Base-by-base conservation (phyloP, 2,113 vertebrate species). In the Plestiodon gilberti region DNA sequence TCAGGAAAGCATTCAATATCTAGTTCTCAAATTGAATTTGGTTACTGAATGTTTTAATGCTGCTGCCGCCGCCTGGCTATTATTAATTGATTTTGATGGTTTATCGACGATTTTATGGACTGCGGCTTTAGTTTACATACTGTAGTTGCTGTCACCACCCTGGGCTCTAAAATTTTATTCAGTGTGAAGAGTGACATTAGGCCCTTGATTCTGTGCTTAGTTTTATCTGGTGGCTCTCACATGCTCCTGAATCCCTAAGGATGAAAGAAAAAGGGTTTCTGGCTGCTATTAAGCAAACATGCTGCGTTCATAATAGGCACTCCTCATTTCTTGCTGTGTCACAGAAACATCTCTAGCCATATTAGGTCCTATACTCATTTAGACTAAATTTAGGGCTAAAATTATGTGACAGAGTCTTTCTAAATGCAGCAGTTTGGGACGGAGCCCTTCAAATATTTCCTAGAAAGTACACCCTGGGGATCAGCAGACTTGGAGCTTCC, bases 381-480 rank as follows among this genome's bases (percentile, higher is more conserved):
- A 3, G 1, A 25, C 91, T 6, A 2, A 71, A 35, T 59, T 71
- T 86, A 65, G 2, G 25, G 57, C 78, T 30, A 35, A 22, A 67
- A 30, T 35, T 82, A 0, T 38, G 48, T 55, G 25, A 82, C 38
- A 4, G 11, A 61, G 35, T 30, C 43, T 84, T 85, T 57, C 80
- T n/a, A 33, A 83, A 30, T 18, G 69, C 38, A 0, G 0, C 62
- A 10, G 2, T 33, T 79, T 11, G 20, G 75, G 89, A 79, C 1
- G 0, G 0, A 83, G 22, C 57, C 85, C 86, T 78, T 80, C 64
- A 61, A 77, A 81, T 69, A 18, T 2, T 59, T 67, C 38, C 82
- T 78, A 59, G 75, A 62, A 71, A 0, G 0, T 30, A 62, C 64
- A 25, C 43, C 40, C 55, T 48, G 18, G 30, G 15, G 43, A 23